Evolutionary conservation across 2,888 invertebrate genomes (phyloP), one percentile per base, ranked within the genome.

Genomic region (Caenorhabditis imperialis): DNA sequence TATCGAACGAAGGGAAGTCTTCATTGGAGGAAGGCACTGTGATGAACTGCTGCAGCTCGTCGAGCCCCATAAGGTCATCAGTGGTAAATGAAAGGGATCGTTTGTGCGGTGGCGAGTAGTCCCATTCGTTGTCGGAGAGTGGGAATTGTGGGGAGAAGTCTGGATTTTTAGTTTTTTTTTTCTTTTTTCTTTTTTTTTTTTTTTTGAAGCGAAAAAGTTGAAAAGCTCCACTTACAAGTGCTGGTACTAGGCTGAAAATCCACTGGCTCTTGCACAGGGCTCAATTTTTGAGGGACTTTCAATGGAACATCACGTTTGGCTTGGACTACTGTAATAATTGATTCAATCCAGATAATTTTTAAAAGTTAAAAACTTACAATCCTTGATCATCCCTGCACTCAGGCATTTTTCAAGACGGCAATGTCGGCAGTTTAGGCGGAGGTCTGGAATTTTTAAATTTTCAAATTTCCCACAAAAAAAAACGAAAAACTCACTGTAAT

Each of bases 261-360:
- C 45, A 20, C 50, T 23, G 16, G 60, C 22, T 27, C 10, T 14
- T 27, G 18, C 18, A 25, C 14, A 3, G 8, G 25, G 51, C 30
- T 27, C 37, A n/a, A 38, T 37, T 40, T 22, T 40, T 44, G 10
- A 10, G 10, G 3, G 25, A 25, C 18, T n/a, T n/a, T 51, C 25
- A 20, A 1, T 60, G 60, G 40, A 8, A 53, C n/a, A n/a, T 67
- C 70, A 12, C 70, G 40, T 38, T 74, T 74, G 14, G 74, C 67
- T 62, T 74, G 74, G 14, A 74, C 74, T 18, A 74, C 74, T 74
- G 74, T 25, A 53, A 62, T 44, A 44, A 20, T 44, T 55, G 55
- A 30, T 48, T 55, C 33, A 12, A 18, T 33, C 18, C 5, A 8
- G 20, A 16, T 10, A 20, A n/a, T n/a, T n/a, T 33, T 6, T 8